A percentile compares a stretch with the other conserved stretches of the same genome.
phyloP scores from a whole-genome alignment of 2,113 vertebrate species.

The Thamnaconus septentrionalis region DNA sequence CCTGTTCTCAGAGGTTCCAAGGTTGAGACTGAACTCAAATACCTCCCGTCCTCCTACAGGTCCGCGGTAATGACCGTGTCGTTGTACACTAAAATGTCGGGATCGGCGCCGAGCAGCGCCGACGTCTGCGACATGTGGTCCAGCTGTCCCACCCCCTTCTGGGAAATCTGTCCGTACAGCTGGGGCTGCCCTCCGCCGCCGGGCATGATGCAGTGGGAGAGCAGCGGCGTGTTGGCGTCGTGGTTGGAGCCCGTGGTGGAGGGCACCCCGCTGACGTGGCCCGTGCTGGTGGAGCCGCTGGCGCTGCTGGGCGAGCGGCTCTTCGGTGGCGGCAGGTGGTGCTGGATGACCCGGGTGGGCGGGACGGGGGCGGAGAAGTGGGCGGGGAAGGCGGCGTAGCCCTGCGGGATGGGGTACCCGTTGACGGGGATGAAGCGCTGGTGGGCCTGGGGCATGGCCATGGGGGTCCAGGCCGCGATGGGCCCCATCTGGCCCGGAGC shows the following conservation, averaged over 20 bases:
- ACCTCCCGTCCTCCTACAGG: conserved; percentile 74
- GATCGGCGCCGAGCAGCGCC: conserved; percentile 83
- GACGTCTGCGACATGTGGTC: conserved; percentile 85
- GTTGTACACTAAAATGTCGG: conserved; percentile 85
- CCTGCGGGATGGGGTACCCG: conserved; percentile 92
- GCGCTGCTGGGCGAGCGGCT: conserved; percentile 97
- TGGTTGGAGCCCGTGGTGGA: conserved; percentile 98
- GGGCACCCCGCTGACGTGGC: conserved; percentile 92
- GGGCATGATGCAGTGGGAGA: conserved; percentile 89
- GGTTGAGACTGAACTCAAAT: too few relatives aligned
- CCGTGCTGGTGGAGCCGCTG: conserved; percentile 97
- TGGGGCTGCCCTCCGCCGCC: conserved; percentile 72
- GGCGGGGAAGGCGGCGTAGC: conserved; percentile 93
- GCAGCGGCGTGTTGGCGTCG: conserved; percentile 93
- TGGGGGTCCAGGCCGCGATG: conserved; percentile 76
- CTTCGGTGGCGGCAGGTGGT: conserved; percentile 95
- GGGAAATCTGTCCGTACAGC: conserved; percentile 86
- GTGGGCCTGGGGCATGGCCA: conserved; percentile 82
- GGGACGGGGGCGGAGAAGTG: conserved; percentile 80
- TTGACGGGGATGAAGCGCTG: conserved; percentile 96
- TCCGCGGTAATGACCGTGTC: conserved; percentile 93
- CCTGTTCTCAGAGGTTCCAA: too few relatives aligned
- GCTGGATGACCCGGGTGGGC: conserved; percentile 87
- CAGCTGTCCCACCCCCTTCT: conserved; percentile 85
- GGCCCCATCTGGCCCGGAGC: conserved; percentile 84